Evolutionary conservation across 30 jellyfish, hydroid and myxozoan species (phyloP), one percentile per base, ranked within the genome.

Genomic region (Turritopsis dohrnii): DNA sequence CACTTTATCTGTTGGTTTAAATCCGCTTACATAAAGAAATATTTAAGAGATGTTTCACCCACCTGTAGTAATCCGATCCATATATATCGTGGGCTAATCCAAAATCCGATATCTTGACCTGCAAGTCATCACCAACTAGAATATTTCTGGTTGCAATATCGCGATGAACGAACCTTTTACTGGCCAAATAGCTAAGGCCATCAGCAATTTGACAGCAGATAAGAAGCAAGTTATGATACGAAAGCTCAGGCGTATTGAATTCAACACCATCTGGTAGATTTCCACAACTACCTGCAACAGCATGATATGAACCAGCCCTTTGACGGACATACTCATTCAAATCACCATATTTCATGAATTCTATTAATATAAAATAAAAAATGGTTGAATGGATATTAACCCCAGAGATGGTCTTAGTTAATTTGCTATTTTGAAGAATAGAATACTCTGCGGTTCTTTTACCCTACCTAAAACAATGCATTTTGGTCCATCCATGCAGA

Each of bases 81-180:
- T 90, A 90, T 16, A 90, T 84, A 71, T 90, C 96, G 28, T 90
- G 96, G 5, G 96, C 96, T 22, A 90, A 85, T 53, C 96, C 96
- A 54, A 90, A 90, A 71, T 90, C 96, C 21, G 95, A 91, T 26
- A 90, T 85, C 41, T 90, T 90, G 17, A 90, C 85, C 31, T 27
- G 52, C 60, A 66, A 25, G 8, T 71, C 71, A 18, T 84, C 88
- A 52, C 94, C 94, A 0, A 90, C 85, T 20, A 90, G 72, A 52
- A 88, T 77, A 66, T 90, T 90, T 80, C 96, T 75, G n/a, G 96
- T 75, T 7, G 96, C 96, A 8, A 90, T 88, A 82, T 90, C 94
- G n/a, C 95, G 72, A 81, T 89, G 96, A 1, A 89, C 96, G 79
- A 84, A 89, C 21, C 87, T 65, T 7, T 71, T 87, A 29, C 79